Conservation (phyloP, 2,113 vertebrate genomes). For the Hippocampus barbouri region DNA sequence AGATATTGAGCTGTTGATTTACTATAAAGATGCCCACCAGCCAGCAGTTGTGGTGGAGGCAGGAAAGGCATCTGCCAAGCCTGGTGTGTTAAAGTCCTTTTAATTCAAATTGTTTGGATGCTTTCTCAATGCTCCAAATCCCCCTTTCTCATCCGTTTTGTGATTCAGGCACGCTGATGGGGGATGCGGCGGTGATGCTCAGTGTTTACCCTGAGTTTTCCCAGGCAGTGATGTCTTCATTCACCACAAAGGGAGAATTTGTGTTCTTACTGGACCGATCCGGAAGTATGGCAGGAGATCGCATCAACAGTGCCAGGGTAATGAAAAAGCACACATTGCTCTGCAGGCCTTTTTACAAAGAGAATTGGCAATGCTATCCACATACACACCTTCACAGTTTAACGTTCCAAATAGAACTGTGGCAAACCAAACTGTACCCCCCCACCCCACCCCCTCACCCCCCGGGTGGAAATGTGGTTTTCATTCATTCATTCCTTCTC, state of each 20-base stretch:
- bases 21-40: conserved; percentile 71
- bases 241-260: conserved; percentile 71
- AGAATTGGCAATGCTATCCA: neutral
- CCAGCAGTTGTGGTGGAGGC: conserved; percentile 75
- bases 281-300: conserved; percentile 72
- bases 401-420: neutral
- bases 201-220: conserved; percentile 79
- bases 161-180: conserved; percentile 74
- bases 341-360: neutral
- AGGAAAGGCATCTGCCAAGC: conserved; percentile 42
- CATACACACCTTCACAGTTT: neutral
- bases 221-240: conserved; percentile 49
- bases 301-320: conserved; percentile 78
- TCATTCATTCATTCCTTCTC: neutral
- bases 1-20: conserved; percentile 77
- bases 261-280: conserved; percentile 80
- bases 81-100: conserved; percentile 53
- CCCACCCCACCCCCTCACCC: accelerated
- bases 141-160: neutral
- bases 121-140: neutral
- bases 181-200: conserved; percentile 75
- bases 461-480: neutral
- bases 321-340: neutral
- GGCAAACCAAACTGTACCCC: neutral
- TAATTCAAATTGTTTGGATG: neutral